A percentile compares a stretch with the other conserved stretches of the same genome.
These are phyloP conservation scores for Thecophora atra DNA, from an alignment of 2,888 invertebrate genomes.

Conservation along the genomic window DNA sequence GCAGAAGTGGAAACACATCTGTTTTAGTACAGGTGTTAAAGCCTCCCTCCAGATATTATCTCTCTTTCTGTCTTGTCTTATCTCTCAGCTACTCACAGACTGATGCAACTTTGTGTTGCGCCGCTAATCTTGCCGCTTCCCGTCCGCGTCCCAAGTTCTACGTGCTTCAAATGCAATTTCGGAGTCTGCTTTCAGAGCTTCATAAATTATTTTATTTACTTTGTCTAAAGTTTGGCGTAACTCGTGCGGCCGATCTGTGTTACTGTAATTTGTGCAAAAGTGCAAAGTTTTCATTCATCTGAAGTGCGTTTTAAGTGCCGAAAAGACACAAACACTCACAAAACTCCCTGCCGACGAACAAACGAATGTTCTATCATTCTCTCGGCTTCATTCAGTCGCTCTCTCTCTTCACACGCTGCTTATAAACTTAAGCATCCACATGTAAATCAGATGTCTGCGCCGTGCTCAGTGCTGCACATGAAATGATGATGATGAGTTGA, in stretches of 20 bases:
- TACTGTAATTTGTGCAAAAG: background rate
- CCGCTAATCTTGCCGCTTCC: background rate
- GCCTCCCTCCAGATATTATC: background rate
- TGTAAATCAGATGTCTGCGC: too few relatives aligned
- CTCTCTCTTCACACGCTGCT: too few relatives aligned
- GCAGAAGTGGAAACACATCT: background rate
- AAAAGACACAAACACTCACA: conserved; percentile 2
- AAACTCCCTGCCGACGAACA: too few relatives aligned
- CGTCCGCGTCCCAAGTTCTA: conserved; percentile 21
- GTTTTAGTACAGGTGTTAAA: background rate
- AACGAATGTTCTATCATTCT: too few relatives aligned
- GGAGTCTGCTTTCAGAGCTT: conserved; percentile 20
- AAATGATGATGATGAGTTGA: conserved; percentile 8
- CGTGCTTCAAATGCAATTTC: conserved; percentile 37
- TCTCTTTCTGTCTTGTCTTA: background rate
- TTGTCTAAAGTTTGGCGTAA: background rate
- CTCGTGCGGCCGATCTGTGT: background rate
- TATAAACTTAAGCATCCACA: too few relatives aligned
- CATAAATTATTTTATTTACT: conserved; percentile 35
- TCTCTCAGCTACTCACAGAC: background rate
- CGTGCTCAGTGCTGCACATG: background rate
- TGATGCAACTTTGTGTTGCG: background rate
- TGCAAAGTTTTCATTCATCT: background rate
- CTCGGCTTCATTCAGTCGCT: too few relatives aligned
- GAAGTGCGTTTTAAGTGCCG: background rate